Conservation (phyloP, 2,888 invertebrate genomes). For the Drosophila multiciliata region DNA sequence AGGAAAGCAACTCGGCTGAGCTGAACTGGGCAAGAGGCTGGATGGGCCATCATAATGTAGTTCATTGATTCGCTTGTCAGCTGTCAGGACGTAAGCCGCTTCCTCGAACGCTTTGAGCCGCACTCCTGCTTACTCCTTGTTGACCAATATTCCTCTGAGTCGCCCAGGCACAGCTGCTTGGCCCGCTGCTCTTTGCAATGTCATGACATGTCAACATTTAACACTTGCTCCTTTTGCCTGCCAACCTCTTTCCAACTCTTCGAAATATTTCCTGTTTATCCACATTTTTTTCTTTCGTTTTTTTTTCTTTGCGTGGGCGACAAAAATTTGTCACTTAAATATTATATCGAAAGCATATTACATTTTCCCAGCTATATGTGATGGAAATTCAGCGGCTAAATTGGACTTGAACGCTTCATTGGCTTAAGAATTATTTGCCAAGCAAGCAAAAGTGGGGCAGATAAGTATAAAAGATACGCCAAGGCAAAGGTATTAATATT, state of each 20-base stretch:
- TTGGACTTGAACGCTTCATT: conserved; percentile 53
- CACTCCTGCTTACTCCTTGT: conserved; percentile 32
- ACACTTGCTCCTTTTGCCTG: conserved; percentile 74
- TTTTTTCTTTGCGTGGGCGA: conserved; percentile 27
- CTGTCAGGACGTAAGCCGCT: conserved; percentile 77
- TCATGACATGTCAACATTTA: conserved; percentile 80
- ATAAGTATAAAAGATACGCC: background rate
- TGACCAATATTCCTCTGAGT: conserved; percentile 55
- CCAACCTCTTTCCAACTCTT: conserved; percentile 29
- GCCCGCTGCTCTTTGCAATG: conserved; percentile 68
- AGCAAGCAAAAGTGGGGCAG: background rate
- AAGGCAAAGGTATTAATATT: background rate
- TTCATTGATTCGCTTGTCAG: conserved; percentile 79
- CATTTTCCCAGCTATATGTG: conserved; percentile 38
- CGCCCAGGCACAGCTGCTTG: conserved; percentile 46
- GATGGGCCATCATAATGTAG: conserved; percentile 68
- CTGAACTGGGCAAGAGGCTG: conserved; percentile 28
- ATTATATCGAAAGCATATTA: conserved; percentile 75
- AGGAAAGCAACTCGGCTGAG: conserved; percentile 11
- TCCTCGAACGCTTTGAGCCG: conserved; percentile 51
- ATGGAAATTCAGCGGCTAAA: conserved; percentile 34
- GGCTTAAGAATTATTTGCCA: conserved; percentile 57
- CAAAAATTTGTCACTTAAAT: conserved; percentile 76
- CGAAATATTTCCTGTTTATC: conserved; percentile 51
- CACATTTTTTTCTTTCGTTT: conserved; percentile 14